Evolutionary conservation across 2,113 vertebrate genomes (phyloP).

Genomic region (Microcebus tavaratra): DNA sequence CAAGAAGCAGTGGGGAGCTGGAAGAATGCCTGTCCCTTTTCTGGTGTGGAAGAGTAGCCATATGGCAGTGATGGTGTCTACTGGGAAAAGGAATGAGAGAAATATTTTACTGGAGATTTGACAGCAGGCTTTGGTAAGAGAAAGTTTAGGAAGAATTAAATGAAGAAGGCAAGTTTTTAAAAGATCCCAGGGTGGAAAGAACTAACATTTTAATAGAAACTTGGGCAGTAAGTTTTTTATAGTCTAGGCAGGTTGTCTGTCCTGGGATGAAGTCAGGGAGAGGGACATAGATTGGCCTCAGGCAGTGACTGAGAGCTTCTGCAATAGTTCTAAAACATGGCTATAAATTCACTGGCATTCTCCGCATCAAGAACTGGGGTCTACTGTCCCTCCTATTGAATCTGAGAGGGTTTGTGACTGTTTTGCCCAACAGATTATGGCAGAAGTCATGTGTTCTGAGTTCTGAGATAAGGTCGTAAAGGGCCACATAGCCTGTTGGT

Average conservation of each 20-base stretch:
- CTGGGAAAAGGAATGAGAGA: background rate
- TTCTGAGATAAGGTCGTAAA: background rate
- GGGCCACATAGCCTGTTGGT: background rate
- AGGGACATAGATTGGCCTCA: background rate
- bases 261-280: background rate
- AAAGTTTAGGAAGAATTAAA: background rate
- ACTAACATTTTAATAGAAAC: background rate
- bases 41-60: background rate
- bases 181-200: background rate
- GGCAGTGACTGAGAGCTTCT: background rate
- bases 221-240: background rate
- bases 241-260: background rate
- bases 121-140: background rate
- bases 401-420: background rate
- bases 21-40: background rate
- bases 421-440: background rate
- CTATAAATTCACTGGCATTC: background rate
- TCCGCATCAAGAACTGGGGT: background rate
- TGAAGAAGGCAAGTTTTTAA: background rate
- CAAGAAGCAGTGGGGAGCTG: background rate
- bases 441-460: background rate
- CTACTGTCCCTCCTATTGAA: background rate
- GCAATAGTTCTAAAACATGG: background rate
- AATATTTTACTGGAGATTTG: background rate
- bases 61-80: background rate